A percentile compares a stretch with the other conserved stretches of the same genome.
Evolutionary conservation across 2,888 invertebrate genomes (phyloP).

Genomic region (Hedychridium roseum): DNA sequence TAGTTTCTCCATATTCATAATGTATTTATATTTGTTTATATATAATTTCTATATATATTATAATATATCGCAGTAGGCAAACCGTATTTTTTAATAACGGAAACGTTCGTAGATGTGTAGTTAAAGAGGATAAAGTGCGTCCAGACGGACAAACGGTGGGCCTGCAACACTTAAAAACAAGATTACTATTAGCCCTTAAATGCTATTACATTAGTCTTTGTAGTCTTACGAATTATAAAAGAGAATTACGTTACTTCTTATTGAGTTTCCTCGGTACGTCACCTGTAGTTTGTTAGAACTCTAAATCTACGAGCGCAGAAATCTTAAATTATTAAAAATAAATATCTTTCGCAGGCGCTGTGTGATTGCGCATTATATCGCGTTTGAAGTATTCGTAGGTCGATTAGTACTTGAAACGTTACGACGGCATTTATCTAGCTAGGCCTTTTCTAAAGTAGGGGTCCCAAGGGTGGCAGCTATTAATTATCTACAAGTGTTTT

Average conservation of each 20-base stretch:
- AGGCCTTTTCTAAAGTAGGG: conserved; percentile 28
- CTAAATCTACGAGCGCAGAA: conserved; percentile 29
- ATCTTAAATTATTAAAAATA: conserved; percentile 52
- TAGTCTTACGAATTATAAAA: too few relatives aligned
- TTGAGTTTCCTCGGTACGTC: too few relatives aligned
- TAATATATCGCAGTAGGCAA: conserved; percentile 42
- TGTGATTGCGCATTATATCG: conserved; percentile 45
- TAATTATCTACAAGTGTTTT: conserved; percentile 8
- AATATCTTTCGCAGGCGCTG: conserved; percentile 45
- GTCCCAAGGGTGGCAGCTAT: conserved; percentile 25
- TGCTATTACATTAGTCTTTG: conserved; percentile 7
- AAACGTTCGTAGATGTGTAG: conserved; percentile 35
- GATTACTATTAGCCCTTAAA: conserved; percentile 37
- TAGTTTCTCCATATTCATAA: conserved; percentile 42
- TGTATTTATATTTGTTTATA: conserved; percentile 52
- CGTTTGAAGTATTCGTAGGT: conserved; percentile 36
- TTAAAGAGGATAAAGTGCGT: conserved; percentile 24
- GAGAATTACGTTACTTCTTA: too few relatives aligned
- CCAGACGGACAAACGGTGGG: conserved; percentile 34
- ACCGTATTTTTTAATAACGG: conserved; percentile 42
- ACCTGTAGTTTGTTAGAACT: too few relatives aligned
- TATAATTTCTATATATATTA: conserved; percentile 41
- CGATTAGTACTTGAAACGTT: conserved; percentile 11
- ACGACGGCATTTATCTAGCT: conserved; percentile 20
- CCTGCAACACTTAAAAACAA: conserved; percentile 39